Percentiles rank a stretch among this genome's conserved stretches.
Evolutionary conservation across 2,113 vertebrate genomes (phyloP).

Genomic region (Caloenas nicobarica): DNA sequence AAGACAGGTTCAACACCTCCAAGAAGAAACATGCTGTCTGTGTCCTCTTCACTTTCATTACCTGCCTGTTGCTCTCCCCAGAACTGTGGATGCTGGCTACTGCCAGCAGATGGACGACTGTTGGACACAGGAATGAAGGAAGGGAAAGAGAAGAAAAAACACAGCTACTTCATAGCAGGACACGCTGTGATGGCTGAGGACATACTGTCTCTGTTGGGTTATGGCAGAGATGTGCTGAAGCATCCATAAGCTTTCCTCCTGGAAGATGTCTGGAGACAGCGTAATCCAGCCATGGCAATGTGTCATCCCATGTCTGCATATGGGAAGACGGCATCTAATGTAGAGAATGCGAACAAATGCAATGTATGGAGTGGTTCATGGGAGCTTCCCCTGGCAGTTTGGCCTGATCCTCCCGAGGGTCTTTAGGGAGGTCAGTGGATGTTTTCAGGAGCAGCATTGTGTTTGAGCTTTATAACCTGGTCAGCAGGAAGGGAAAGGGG

Average conservation of each 20-base stretch:
- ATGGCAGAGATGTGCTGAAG: background rate
- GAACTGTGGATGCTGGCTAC: background rate
- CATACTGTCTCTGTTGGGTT: background rate
- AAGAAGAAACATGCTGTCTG: background rate
- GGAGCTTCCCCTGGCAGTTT: background rate
- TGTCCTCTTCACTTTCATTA: background rate
- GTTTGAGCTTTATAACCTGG: background rate
- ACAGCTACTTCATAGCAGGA: background rate
- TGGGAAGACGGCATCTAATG: background rate
- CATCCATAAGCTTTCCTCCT: background rate
- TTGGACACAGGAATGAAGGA: background rate
- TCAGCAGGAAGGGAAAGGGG: background rate
- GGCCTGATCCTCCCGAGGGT: background rate
- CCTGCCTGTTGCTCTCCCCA: background rate
- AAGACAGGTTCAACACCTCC: background rate
- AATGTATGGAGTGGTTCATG: background rate
- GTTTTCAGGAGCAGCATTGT: background rate
- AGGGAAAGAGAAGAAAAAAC: background rate
- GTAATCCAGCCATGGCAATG: background rate
- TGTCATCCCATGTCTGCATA: background rate
- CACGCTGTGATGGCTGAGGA: rapidly evolving
- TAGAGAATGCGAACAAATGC: background rate
- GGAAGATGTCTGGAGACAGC: background rate
- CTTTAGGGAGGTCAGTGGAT: background rate
- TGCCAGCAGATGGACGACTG: background rate